A percentile compares a stretch with the other conserved stretches of the same genome.
Conservation (phyloP, 2,113 vertebrate genomes). For the Isichthys henryi region DNA sequence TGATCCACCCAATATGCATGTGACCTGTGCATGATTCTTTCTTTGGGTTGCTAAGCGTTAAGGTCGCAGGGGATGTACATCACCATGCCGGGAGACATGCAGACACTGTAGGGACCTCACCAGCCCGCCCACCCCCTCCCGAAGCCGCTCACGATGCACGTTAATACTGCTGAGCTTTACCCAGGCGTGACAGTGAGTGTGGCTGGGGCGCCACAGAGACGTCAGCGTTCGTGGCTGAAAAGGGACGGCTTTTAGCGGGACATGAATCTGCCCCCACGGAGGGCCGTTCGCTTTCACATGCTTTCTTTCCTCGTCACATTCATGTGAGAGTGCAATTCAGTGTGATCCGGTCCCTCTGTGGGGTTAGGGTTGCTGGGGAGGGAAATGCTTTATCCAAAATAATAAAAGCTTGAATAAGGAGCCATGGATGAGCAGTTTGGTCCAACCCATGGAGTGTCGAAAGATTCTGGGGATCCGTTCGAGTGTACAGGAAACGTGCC, state of each 20-base stretch:
- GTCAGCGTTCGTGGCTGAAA: constrained; percentile 31
- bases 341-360: not conserved
- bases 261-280: not conserved
- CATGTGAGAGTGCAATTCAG: not conserved
- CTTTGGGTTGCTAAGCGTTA: constrained; percentile 29
- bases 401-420: not conserved
- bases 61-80: constrained; percentile 46
- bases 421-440: not conserved
- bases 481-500: not conserved
- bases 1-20: constrained; percentile 32
- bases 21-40: constrained; percentile 33
- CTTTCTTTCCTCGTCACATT: not conserved
- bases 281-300: not conserved
- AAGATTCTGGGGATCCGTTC: not conserved
- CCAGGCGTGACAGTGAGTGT: constrained; percentile 45
- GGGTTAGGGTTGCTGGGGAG: not conserved
- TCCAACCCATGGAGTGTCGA: not conserved
- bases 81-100: constrained; percentile 8
- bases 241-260: constrained; percentile 10
- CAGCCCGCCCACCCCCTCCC: constrained; percentile 23
- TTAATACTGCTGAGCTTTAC: constrained; percentile 39
- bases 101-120: constrained; percentile 33
- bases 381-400: not conserved
- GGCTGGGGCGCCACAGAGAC: constrained; percentile 42
- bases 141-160: constrained; percentile 34